These are phyloP conservation scores for Siniperca obscura DNA, from an alignment of 2,797 vertebrate genomes.

Conservation along the genomic window DNA sequence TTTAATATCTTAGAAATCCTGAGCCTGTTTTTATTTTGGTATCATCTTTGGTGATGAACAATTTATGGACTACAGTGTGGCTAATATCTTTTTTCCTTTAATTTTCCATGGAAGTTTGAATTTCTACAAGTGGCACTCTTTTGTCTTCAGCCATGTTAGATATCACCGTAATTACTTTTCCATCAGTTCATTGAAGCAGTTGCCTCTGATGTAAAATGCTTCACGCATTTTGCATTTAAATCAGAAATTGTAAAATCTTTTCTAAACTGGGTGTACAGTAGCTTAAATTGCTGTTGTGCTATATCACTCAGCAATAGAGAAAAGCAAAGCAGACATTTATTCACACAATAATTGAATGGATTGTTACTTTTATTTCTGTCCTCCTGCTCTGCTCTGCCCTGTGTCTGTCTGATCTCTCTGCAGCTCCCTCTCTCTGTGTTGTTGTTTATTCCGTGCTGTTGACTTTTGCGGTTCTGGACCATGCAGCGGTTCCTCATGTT, in stretches of 20 bases:
- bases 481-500: constrained; percentile 49
- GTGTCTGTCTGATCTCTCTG: constrained; percentile 31
- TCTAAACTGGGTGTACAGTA: background rate
- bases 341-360: constrained; percentile 22
- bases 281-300: constrained; percentile 15
- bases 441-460: constrained; percentile 54
- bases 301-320: background rate
- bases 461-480: constrained; percentile 50
- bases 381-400: background rate
- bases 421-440: constrained; percentile 28
- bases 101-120: background rate
- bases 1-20: background rate
- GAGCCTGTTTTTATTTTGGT: background rate
- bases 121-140: background rate
- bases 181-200: background rate
- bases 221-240: constrained; percentile 5
- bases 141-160: background rate
- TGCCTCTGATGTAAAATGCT: constrained; percentile 1
- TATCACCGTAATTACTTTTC: background rate
- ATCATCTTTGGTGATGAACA: background rate
- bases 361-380: constrained; percentile 10
- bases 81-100: background rate
- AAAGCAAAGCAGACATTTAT: constrained; percentile 22
- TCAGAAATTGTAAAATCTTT: constrained; percentile 15
- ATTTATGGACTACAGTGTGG: background rate